phyloP scores from a whole-genome alignment of 2,113 vertebrate genomes.

The Neodon shergylaensis region DNA sequence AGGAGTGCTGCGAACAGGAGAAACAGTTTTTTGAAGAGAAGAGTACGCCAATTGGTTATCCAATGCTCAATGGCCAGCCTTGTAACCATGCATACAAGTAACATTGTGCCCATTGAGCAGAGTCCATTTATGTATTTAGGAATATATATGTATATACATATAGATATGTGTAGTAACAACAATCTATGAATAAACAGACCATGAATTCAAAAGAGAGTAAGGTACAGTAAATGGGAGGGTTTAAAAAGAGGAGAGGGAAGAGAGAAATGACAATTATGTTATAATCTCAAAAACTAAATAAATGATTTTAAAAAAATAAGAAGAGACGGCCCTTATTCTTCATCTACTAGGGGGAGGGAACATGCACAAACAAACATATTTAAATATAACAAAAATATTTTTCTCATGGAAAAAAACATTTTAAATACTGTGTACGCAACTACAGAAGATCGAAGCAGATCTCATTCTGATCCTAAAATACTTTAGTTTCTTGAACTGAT shows the following conservation, averaged over 20 bases:
- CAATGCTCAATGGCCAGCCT: neutral
- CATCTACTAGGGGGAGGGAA: too few relatives aligned
- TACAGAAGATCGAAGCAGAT: neutral
- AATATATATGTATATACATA: neutral
- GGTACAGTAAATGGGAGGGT: neutral
- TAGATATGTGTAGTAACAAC: neutral
- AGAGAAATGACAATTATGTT: neutral
- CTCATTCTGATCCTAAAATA: neutral
- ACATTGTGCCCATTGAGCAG: neutral
- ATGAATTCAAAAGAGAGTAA: neutral
- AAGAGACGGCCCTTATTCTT: neutral
- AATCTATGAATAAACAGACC: neutral
- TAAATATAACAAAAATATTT: neutral
- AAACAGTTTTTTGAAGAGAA: neutral
- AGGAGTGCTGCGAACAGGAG: too few relatives aligned
- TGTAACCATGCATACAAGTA: neutral
- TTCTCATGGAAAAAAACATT: neutral
- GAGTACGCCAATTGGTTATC: neutral
- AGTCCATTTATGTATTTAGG: neutral
- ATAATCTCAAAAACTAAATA: neutral
- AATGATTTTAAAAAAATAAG: neutral
- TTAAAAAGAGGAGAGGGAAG: neutral
- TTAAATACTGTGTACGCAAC: neutral
- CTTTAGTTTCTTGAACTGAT: neutral
- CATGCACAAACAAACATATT: neutral